Base-by-base conservation (phyloP, 2,888 invertebrate genomes). In the Chymomyza amoena region DNA sequence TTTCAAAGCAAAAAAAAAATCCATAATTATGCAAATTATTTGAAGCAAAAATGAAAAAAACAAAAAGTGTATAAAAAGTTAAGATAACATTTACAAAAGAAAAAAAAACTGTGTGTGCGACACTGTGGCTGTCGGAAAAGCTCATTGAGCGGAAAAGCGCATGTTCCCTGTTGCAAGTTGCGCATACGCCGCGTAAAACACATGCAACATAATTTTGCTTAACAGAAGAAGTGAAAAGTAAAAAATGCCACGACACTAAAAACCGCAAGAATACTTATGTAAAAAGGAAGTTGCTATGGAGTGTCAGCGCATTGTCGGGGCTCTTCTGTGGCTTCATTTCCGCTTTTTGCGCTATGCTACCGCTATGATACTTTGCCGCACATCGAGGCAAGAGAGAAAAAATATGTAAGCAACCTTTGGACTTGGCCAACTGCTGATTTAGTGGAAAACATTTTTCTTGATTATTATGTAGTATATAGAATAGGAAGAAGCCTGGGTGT, bases 391-490 rank as follows among this genome's bases (percentile, higher is more conserved):
- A 45, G 4, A 45, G 39, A 45, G 13, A 10, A 13, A 45, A 13
- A 7, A 45, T 0, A 45, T 1, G 4, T 13, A 54, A 18, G 60
- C 78, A 84, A 80, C 80, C 83, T 80, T 77, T 80, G 65, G 69
- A 50, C 64, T 60, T 62, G 25, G 52, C 51, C 36, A 16, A 20
- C 39, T 61, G 62, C 79, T 84, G 84, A 84, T 84, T 84, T 84
- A 84, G 87, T 83, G 83, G 68, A 76, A 78, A 85, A 81, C 87
- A 87, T 84, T 84, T 87, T 84, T 84, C 84, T 81, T 87, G 86
- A 84, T 84, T 87, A 84, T 84, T 87, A 85, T 81, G 16, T 45
- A 45, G 13, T 45, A 45, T 15, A 45, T 51, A 51, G 5, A 16
- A 51, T n/a, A 51, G 51, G 6, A 28, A 28, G 32, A 6, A 32